A percentile compares a stretch with the other conserved stretches of the same genome.
phyloP scores from a whole-genome alignment of 2,113 vertebrate genomes.

The Girardinichthys multiradiatus region DNA sequence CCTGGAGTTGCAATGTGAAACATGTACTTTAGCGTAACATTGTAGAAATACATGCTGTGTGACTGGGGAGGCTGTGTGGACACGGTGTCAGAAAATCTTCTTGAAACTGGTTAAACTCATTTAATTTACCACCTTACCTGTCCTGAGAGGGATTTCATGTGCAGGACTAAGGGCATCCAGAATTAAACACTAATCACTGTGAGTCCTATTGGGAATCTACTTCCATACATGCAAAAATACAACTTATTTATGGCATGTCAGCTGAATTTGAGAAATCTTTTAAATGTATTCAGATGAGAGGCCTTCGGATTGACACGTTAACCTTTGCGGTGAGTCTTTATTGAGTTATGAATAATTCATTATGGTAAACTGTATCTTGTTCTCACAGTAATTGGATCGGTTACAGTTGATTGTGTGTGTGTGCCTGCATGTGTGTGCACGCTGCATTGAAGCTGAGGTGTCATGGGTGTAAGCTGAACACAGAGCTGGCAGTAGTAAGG shows the following conservation, averaged over 20 bases:
- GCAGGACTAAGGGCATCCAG: conserved; percentile 8
- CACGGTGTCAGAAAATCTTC: not conserved
- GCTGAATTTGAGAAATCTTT: conserved; percentile 46
- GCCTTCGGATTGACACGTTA: conserved; percentile 37
- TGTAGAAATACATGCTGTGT: not conserved
- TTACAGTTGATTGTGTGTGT: conserved; percentile 1
- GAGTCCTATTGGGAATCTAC: conserved; percentile 24
- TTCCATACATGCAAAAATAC: conserved; percentile 30
- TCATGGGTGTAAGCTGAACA: conserved; percentile 1
- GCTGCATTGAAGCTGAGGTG: not conserved
- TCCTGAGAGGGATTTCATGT: conserved; percentile 7
- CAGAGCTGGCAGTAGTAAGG: not conserved
- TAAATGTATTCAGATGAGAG: conserved; percentile 44
- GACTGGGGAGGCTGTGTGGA: not conserved
- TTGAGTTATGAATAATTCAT: conserved; percentile 60
- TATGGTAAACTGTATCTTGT: conserved; percentile 27
- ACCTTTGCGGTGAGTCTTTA: conserved; percentile 45
- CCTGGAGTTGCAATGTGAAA: no score
- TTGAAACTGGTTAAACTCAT: not conserved
- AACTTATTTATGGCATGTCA: conserved; percentile 34
- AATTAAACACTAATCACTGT: conserved; percentile 49
- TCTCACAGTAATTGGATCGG: conserved; percentile 24
- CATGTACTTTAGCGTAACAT: no score
- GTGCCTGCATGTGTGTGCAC: not conserved
- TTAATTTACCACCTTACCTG: conserved; percentile 12